phyloP scores from a whole-genome alignment of 2,888 invertebrate genomes.

The Chelonus formosanus region DNA sequence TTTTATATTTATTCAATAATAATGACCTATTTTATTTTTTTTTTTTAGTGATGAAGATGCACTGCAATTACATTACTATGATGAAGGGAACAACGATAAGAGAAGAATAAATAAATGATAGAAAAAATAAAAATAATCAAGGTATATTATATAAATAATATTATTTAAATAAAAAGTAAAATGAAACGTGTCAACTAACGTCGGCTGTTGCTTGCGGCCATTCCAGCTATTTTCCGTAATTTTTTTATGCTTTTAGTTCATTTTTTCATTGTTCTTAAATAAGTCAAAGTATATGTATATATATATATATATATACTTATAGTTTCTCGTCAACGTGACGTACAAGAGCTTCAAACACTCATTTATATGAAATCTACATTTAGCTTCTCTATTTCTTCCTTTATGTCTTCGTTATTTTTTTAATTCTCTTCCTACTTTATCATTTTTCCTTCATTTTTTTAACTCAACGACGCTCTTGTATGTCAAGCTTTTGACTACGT shows the following conservation, averaged over 20 bases:
- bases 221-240: constrained; percentile 56
- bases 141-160: constrained; percentile 10
- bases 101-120: constrained; percentile 1
- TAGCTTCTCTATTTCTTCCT: too few species aligned
- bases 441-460: not conserved
- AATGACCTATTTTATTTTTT: too few species aligned
- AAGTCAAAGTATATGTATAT: not conserved
- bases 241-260: constrained; percentile 23
- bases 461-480: not conserved
- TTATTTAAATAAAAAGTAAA: constrained; percentile 35
- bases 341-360: too few species aligned
- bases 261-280: constrained; percentile 13
- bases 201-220: constrained; percentile 64
- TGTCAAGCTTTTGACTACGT: not conserved
- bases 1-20: too few species aligned
- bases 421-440: not conserved
- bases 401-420: too few species aligned
- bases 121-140: constrained; percentile 17
- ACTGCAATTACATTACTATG: too few species aligned
- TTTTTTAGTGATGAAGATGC: too few species aligned
- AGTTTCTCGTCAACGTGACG: too few species aligned
- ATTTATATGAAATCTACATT: too few species aligned
- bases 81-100: not conserved
- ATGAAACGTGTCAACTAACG: constrained; percentile 60
- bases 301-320: not conserved